phyloP scores from a whole-genome alignment of 2,113 vertebrate species.

The Pseudonaja textilis region DNA sequence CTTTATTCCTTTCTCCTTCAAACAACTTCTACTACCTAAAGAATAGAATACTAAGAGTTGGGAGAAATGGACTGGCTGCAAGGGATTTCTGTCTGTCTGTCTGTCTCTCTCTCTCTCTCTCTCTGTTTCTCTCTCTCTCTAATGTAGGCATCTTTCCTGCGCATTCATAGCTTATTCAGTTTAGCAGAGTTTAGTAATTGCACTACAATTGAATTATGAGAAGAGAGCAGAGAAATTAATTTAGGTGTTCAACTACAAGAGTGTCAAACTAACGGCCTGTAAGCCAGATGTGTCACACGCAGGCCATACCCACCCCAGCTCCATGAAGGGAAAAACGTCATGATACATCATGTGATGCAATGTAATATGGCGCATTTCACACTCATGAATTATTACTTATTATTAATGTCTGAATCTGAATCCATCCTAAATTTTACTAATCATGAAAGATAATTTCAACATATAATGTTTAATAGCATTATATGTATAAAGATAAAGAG shows the following conservation, averaged over 20 bases:
- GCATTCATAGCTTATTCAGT: not conserved
- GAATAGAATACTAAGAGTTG: not conserved
- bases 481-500: not conserved
- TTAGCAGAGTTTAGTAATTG: not conserved
- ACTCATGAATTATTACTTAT: no score
- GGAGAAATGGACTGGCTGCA: not conserved
- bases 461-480: not conserved
- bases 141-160: not conserved
- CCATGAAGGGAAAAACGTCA: no score
- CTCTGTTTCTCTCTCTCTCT: no score
- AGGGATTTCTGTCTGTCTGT: not conserved
- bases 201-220: not conserved
- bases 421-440: not conserved
- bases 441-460: not conserved
- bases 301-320: no score
- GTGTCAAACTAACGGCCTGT: no score
- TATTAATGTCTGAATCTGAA: not conserved
- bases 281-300: no score
- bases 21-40: not conserved
- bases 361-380: no score
- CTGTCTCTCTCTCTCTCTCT: not conserved
- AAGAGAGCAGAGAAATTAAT: not conserved
- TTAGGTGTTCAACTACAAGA: not conserved
- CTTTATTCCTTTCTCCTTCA: not conserved
- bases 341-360: no score